Percentiles rank a stretch among this genome's conserved stretches.
Conservation (phyloP, 2,888 invertebrate species). For the Chorisops tibialis region DNA sequence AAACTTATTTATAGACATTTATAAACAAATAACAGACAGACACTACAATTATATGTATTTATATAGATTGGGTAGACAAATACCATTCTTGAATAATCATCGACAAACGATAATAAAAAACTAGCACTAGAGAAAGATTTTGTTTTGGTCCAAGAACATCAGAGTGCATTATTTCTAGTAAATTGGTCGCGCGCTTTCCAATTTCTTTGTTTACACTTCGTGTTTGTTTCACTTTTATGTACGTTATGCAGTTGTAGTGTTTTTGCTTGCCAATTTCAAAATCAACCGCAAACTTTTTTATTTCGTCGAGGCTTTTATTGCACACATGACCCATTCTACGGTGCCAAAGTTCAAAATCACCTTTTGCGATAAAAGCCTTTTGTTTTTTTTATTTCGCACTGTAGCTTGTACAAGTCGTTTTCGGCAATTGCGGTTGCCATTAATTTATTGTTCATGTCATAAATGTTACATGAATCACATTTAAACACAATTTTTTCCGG, state of each 20-base stretch:
- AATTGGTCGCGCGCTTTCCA: constrained; percentile 34
- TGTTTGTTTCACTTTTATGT: constrained; percentile 39
- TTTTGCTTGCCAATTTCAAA: too few relatives aligned
- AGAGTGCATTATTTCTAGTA: too few relatives aligned
- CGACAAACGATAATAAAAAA: constrained; percentile 45
- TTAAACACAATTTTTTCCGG: too few relatives aligned
- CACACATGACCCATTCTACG: constrained; percentile 37
- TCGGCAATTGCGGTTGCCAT: constrained; percentile 27
- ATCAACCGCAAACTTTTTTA: constrained; percentile 21
- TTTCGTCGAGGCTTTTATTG: too few relatives aligned
- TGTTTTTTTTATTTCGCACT: constrained; percentile 25
- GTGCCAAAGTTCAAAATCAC: constrained; percentile 34
- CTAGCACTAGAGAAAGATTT: constrained; percentile 41
- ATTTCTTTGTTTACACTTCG: too few relatives aligned
- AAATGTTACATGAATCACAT: constrained; percentile 30
- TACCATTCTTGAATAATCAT: constrained; percentile 38
- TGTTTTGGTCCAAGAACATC: constrained; percentile 45
- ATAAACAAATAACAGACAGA: too few relatives aligned
- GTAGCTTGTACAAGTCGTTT: constrained; percentile 30
- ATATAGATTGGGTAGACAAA: too few relatives aligned
- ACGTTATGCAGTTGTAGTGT: too few relatives aligned
- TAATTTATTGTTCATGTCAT: constrained; percentile 19
- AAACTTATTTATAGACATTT: too few relatives aligned
- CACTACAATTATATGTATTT: too few relatives aligned
- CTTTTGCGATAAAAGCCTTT: constrained; percentile 18